Evolutionary conservation across 92 coral and sea anemone genomes (phyloP).

Genomic region (Palythoa grandiflora): DNA sequence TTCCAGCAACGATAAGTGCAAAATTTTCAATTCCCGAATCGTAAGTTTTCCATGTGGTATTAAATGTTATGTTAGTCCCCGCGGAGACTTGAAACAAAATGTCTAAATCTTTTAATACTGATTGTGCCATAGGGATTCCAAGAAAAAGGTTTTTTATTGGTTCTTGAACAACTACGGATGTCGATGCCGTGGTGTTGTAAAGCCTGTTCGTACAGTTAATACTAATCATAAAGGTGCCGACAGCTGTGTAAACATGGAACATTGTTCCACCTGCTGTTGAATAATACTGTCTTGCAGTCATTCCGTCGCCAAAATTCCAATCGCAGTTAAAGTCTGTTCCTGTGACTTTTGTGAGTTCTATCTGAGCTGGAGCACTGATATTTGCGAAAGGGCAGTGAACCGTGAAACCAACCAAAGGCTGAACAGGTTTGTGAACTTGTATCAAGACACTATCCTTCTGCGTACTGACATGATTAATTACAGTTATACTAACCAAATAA

Average conservation of each 20-base stretch:
- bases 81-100: slow-evolving; percentile 43
- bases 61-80: slow-evolving; percentile 75
- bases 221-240: slow-evolving; percentile 57
- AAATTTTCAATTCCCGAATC: neutral
- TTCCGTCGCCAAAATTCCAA: slow-evolving; percentile 81
- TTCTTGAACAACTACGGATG: slow-evolving; percentile 66
- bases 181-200: slow-evolving; percentile 51
- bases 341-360: slow-evolving; percentile 64
- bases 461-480: slow-evolving; percentile 74
- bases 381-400: slow-evolving; percentile 62
- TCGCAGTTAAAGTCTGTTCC: slow-evolving; percentile 87
- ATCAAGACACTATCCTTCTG: slow-evolving; percentile 51
- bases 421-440: slow-evolving; percentile 84
- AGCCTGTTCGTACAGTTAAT: slow-evolving; percentile 81
- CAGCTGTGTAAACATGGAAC: slow-evolving; percentile 50
- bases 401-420: slow-evolving; percentile 63
- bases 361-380: slow-evolving; percentile 57
- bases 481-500: slow-evolving; percentile 65
- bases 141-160: slow-evolving; percentile 62
- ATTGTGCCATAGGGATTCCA: slow-evolving; percentile 62
- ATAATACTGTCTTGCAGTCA: slow-evolving; percentile 42
- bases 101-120: slow-evolving; percentile 46
- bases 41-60: slow-evolving; percentile 59
- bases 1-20: slow-evolving; percentile 25
- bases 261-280: slow-evolving; percentile 64